Percentiles rank a stretch among this genome's conserved stretches.
phyloP scores from a whole-genome alignment of 2,888 invertebrate species.

The Scotopteryx bipunctaria region DNA sequence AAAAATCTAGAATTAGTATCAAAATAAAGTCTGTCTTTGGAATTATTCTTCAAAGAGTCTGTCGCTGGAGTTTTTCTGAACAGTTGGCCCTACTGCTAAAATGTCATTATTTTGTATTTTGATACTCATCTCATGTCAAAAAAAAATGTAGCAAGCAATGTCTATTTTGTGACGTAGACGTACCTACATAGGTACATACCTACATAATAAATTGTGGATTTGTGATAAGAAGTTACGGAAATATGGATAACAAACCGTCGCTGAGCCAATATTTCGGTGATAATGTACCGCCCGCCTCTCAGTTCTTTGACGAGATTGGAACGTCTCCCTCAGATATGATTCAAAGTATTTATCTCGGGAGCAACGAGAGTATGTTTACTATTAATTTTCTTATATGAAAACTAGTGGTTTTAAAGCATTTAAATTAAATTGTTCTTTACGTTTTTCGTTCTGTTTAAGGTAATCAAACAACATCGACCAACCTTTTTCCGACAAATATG shows the following conservation, averaged over 20 bases:
- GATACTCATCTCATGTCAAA: too few relatives aligned
- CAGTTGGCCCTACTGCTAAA: too few relatives aligned
- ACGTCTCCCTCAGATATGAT: conserved; percentile 77
- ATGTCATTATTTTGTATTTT: too few relatives aligned
- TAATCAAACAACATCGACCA: conserved; percentile 48
- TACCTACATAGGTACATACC: too few relatives aligned
- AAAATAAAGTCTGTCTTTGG: too few relatives aligned
- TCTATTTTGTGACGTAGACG: too few relatives aligned
- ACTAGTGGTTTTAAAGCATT: not conserved
- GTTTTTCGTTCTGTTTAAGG: conserved; percentile 36
- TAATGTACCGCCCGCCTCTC: conserved; percentile 70
- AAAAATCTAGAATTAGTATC: too few relatives aligned
- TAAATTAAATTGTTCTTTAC: not conserved
- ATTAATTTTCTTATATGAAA: conserved; percentile 13
- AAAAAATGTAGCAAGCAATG: too few relatives aligned
- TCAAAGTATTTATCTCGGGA: conserved; percentile 76
- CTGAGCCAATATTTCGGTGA: conserved; percentile 84
- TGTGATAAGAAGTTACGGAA: conserved; percentile 33
- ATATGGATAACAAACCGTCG: conserved; percentile 79
- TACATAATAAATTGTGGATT: conserved; percentile 7
- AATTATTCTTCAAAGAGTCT: too few relatives aligned
- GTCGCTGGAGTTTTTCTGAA: too few relatives aligned
- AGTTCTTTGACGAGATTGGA: conserved; percentile 79
- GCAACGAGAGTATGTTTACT: conserved; percentile 56
- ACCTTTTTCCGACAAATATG: conserved; percentile 57